Conservation (phyloP, 2,113 vertebrate species). For the Ceyx melanurus region DNA sequence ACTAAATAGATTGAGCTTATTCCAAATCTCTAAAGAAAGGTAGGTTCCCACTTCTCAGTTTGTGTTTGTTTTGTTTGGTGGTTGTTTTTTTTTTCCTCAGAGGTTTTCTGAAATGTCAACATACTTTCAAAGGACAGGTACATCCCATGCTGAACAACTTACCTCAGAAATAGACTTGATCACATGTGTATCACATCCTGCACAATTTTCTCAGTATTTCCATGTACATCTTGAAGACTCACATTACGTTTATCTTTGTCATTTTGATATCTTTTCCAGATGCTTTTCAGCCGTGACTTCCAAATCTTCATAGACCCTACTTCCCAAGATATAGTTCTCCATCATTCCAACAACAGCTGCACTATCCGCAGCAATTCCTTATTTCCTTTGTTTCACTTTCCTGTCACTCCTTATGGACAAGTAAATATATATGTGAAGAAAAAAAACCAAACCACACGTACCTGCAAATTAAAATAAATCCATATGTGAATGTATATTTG, state of each 20-base stretch:
- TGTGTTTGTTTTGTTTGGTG: not conserved
- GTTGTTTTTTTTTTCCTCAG: not conserved
- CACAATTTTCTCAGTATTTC: not conserved
- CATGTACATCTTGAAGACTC: not conserved
- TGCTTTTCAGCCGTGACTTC: not conserved
- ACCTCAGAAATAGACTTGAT: not conserved
- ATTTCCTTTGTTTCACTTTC: not conserved
- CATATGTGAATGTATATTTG: not conserved
- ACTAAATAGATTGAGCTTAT: not conserved
- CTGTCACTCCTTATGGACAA: not conserved
- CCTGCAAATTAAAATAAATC: not conserved
- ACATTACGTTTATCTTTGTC: not conserved
- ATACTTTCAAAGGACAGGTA: not conserved
- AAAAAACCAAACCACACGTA: not conserved
- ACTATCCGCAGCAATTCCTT: not conserved
- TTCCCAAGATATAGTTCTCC: not conserved
- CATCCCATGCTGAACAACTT: rapidly evolving
- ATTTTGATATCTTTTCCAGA: not conserved
- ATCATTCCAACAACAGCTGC: not conserved
- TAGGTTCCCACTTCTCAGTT: not conserved
- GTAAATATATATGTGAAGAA: not conserved
- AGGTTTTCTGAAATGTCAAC: not conserved
- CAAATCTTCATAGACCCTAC: not conserved
- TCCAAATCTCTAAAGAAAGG: not conserved
- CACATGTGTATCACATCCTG: rapidly evolving